Conservation (phyloP, 2,797 vertebrate genomes). For the Picus viridis region DNA sequence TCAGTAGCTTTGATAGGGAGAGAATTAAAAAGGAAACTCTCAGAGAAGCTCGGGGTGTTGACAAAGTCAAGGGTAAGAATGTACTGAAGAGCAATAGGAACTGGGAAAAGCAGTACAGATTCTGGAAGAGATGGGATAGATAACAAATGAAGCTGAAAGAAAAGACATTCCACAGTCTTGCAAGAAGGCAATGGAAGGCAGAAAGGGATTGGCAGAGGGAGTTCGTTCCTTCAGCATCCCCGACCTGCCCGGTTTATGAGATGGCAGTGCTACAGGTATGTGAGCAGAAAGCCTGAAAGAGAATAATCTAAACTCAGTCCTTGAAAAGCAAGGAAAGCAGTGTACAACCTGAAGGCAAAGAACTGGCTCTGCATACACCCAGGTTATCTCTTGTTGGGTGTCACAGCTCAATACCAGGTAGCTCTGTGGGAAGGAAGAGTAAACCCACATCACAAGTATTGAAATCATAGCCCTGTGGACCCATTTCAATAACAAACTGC, state of each 20-base stretch:
- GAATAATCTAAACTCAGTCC: background rate
- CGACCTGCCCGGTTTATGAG: background rate
- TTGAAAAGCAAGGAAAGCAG: background rate
- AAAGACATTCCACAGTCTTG: background rate
- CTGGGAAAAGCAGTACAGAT: background rate
- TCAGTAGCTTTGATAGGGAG: background rate
- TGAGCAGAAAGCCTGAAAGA: background rate
- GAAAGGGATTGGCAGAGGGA: background rate
- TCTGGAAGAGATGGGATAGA: background rate
- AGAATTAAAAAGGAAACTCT: background rate
- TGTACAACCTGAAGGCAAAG: background rate
- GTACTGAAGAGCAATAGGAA: background rate
- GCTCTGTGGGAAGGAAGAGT: background rate
- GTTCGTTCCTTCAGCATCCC: background rate
- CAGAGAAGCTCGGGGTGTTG: background rate
- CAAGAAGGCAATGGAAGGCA: background rate
- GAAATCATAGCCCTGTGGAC: background rate
- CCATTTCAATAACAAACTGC: background rate
- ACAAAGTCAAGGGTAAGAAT: background rate
- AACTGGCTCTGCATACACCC: background rate
- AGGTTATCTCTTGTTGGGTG: fast-evolving
- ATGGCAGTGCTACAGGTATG: too few species aligned
- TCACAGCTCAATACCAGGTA: background rate
- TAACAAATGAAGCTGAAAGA: background rate
- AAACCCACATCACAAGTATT: fast-evolving